Evolutionary conservation across 1,140 invertebrate species (phyloP), one percentile per base, ranked within the genome.

Genomic region (Temnothorax nylanderi): DNA sequence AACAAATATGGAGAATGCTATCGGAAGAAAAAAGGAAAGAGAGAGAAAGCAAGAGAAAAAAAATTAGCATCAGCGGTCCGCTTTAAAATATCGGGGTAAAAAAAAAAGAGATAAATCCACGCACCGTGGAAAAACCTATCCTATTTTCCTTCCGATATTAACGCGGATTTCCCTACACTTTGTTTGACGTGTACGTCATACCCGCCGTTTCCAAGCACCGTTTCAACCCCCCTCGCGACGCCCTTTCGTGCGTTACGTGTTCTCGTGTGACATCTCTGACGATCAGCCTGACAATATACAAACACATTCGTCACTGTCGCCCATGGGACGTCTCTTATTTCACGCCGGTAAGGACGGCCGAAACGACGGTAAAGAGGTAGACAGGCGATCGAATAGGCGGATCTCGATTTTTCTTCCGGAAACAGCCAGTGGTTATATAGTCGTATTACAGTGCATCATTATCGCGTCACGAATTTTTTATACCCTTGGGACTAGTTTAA

Each of bases 301-400:
- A 91, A 91, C 74, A 92, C 80, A 89, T 91, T 88, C 89, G 72
- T 89, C 87, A 89, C 86, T 69, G 65, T 87, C 88, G 58, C 69
- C 54, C 71, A 16, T 21, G 89, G 64, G 76, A 86, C 56, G 18
- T 49, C 64, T 65, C 87, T 85, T 74, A 75, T 80, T 88, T 77
- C 74, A 77, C 49, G 21, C 21, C 18, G 1, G 6, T 21, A 75
- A 65, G n/a, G 37, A 34, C 47, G 58, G 21, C 3, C 49, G 58
- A n/a, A 26, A 26, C 26, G 75, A 51, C 32, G 32, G 10, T 58
- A 47, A 69, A 78, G 26, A 85, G 34, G 71, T 26, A 60, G 41
- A 37, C 6, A 4, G 18, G 34, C 49, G 18, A 56, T 58, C 47
- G 32, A 80, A 80, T 0, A 47, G 8, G 18, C 32, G 2, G 6